Evolutionary conservation across 2,888 invertebrate species (phyloP).

Genomic region (Scaptomyza reducta): DNA sequence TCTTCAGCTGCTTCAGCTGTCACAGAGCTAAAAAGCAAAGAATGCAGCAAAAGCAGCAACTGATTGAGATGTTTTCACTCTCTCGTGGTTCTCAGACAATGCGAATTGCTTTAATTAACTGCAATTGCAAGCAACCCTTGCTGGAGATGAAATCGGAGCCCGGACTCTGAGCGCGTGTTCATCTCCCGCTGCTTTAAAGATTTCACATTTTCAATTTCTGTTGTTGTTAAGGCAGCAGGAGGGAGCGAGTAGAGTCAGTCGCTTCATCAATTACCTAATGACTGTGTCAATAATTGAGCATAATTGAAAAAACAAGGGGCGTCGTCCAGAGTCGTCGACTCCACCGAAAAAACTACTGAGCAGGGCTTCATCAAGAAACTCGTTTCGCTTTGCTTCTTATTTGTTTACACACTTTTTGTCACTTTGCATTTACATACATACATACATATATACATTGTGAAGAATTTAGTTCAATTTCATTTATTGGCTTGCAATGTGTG

Average conservation of each 20-base stretch:
- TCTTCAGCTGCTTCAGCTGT: slow-evolving; percentile 15
- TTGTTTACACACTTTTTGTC: slow-evolving; percentile 69
- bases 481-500: slow-evolving; percentile 43
- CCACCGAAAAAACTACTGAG: slow-evolving; percentile 3
- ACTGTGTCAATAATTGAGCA: slow-evolving; percentile 77
- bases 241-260: slow-evolving; percentile 28
- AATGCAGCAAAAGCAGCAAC: slow-evolving; percentile 35
- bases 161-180: slow-evolving; percentile 58
- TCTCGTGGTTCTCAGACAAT: slow-evolving; percentile 20
- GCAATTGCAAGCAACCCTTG: slow-evolving; percentile 71
- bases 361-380: slow-evolving; percentile 25
- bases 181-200: slow-evolving; percentile 72
- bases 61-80: slow-evolving; percentile 41
- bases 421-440: slow-evolving; percentile 2
- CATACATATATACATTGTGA: slow-evolving; percentile 10
- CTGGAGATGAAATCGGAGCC: slow-evolving; percentile 28
- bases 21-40: not conserved
- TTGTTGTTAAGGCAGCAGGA: slow-evolving; percentile 29
- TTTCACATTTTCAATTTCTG: slow-evolving; percentile 63
- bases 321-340: slow-evolving; percentile 47
- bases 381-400: slow-evolving; percentile 44
- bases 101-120: slow-evolving; percentile 59
- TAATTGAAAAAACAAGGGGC: slow-evolving; percentile 76
- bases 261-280: slow-evolving; percentile 70
- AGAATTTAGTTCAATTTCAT: slow-evolving; percentile 32